Evolutionary conservation across 1,140 invertebrate species (phyloP), one percentile per base, ranked within the genome.

Genomic region (Achroia grisella): DNA sequence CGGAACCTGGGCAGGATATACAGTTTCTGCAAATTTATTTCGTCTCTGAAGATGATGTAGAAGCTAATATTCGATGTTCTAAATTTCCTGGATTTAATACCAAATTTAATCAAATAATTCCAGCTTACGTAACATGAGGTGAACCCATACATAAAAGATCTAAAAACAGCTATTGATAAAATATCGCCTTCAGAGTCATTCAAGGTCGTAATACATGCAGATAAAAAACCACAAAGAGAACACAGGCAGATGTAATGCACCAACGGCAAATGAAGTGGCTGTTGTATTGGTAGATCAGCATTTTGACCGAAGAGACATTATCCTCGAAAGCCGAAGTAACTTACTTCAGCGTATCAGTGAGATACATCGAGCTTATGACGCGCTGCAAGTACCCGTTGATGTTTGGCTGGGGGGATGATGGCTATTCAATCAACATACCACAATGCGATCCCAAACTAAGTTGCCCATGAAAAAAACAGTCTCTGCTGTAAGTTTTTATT

Each of bases 241-340:
- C 86, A 89, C 48, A 43, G 44, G 85, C 43, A 42, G 61, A 10
- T 86, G 73, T 46, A 89, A 89, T 62, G 72, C 64, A 41, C 72
- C 78, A 37, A 65, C 50, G 11, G 47, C 65, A 34, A 52, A 79
- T 53, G 71, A 85, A 68, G 75, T 87, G 14, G 74, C 71, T 27
- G 52, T 71, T 34, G 48, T 87, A 6, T 65, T 87, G 10, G 71
- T 72, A 17, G 74, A 76, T 5, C 62, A 82, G 17, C 37, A 60
- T 14, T 60, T 30, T 52, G 52, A 60, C 8, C 14, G 28, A 0
- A 15, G 49, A 2, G 54, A 62, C 36, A 52, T 63, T 9, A 37
- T 58, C 0, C 0, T 65, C 0, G 47, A 42, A 8, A 13, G 27
- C 1, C 11, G 29, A 8, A 49, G 59, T n/a, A 29, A 57, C 43